Base-by-base conservation (phyloP, 2,888 invertebrate species). In the Achlya flavicornis region DNA sequence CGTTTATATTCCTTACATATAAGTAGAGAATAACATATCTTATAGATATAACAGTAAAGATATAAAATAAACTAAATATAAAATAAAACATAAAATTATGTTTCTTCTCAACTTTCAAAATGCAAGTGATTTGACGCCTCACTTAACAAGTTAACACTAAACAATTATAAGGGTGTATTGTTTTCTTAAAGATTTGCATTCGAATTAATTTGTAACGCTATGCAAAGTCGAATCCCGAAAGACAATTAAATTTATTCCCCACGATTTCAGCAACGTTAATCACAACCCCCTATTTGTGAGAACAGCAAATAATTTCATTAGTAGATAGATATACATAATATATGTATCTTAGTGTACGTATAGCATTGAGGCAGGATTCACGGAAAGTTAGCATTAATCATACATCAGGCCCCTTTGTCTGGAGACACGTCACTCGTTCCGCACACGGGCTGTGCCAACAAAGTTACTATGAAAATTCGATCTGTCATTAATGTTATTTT, bases 271-370 rank as follows among this genome's bases (percentile, higher is more conserved):
- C 65, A 70, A 66, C 78, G 79, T 82, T 89, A 88, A 90, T 91
- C 90, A 88, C 79, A 73, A 83, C 86, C 89, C 83, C 82, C 77
- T 77, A 73, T 75, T 76, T 77, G 72, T 81, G 76, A 75, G 79
- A 80, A 76, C 74, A 78, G 80, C 83, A 87, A 85, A 89, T 89
- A 89, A 90, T 89, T 90, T 89, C 88, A 91, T 91, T 91, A 90
- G 83, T 46, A 46, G 75, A 81, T 81, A 79, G 78, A 77, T 78
- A 78, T 79, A 84, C 79, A 81, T 81, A 76, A 77, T 76, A 70
- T 61, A 65, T 68, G 59, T 67, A 53, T 8, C 48, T 48, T 5
- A 7, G 48, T 48, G 63, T 62, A 64, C 60, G 66, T 66, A 70
- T 66, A 53, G 59, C 61, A 64, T 71, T 73, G 66, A 70, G 74